Evolutionary conservation across 2,797 vertebrate species (phyloP).

Genomic region (Crotalus adamanteus): DNA sequence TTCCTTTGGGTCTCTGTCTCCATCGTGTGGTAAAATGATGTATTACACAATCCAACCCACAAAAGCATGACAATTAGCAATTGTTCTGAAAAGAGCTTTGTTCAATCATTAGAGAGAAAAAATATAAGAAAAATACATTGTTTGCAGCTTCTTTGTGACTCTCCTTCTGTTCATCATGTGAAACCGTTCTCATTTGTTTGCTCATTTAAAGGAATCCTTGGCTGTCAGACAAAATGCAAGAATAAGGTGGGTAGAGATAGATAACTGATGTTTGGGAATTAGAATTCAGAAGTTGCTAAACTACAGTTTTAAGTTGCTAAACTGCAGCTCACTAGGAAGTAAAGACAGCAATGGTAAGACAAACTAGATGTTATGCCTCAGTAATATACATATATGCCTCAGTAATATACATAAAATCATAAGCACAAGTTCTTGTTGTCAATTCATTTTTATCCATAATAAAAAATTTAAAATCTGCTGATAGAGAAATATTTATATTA

Average conservation of each 20-base stretch:
- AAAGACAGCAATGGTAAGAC: not conserved
- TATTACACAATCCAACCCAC: not conserved
- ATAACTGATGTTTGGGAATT: not conserved
- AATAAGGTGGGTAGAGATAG: not conserved
- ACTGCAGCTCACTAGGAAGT: not conserved
- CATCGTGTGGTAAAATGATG: constrained; percentile 7
- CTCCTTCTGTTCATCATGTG: not conserved
- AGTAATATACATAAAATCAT: not conserved
- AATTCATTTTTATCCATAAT: not conserved
- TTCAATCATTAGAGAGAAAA: not conserved
- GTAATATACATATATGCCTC: not conserved
- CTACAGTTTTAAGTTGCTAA: not conserved
- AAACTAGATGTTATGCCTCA: not conserved
- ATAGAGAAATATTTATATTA: not conserved
- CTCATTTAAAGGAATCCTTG: not conserved
- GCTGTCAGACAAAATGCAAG: not conserved
- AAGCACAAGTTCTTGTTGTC: no score
- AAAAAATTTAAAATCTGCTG: not conserved
- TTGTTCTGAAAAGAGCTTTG: not conserved
- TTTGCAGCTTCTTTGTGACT: not conserved
- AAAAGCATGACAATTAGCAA: not conserved
- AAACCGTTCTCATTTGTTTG: not conserved
- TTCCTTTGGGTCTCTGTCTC: constrained; percentile 2
- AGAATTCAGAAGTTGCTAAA: not conserved
- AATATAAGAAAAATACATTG: not conserved